Percentiles rank a stretch among this genome's conserved stretches.
phyloP scores from a whole-genome alignment of 2,888 invertebrate species.

The Caenorhabditis imperialis region DNA sequence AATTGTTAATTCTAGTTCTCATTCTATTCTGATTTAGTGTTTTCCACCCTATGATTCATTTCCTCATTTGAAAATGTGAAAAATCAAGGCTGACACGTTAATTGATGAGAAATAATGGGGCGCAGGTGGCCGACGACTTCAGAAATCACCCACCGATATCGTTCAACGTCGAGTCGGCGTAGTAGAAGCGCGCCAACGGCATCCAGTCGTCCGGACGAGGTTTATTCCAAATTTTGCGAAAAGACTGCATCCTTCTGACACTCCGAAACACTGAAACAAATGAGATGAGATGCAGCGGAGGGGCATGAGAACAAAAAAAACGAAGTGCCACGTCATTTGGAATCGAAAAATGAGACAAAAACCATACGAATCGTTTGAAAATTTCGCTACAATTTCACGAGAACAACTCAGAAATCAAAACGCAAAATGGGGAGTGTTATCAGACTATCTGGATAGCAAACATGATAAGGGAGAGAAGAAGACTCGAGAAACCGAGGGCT shows the following conservation, averaged over 20 bases:
- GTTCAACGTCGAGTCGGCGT: constrained; percentile 96
- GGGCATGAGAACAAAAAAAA: not conserved
- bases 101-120: not conserved
- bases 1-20: not conserved
- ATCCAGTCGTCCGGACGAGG: constrained; percentile 77
- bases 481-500: not conserved
- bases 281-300: not conserved
- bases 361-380: not conserved
- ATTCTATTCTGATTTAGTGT: not conserved
- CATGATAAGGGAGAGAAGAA: constrained; percentile 33
- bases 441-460: constrained; percentile 44
- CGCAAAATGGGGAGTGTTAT: constrained; percentile 22
- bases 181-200: constrained; percentile 85
- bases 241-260: constrained; percentile 76
- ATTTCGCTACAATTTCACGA: too few relatives aligned
- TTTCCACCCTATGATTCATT: not conserved
- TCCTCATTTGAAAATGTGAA: not conserved
- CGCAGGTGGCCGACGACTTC: constrained; percentile 5
- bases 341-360: constrained; percentile 13
- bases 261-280: constrained; percentile 12
- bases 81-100: not conserved
- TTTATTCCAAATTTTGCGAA: constrained; percentile 76
- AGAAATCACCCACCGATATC: constrained; percentile 82
- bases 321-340: too few relatives aligned
- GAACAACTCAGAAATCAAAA: constrained; percentile 13